phyloP scores from a whole-genome alignment of 2,888 invertebrate species.

The Acrobasis suavella region DNA sequence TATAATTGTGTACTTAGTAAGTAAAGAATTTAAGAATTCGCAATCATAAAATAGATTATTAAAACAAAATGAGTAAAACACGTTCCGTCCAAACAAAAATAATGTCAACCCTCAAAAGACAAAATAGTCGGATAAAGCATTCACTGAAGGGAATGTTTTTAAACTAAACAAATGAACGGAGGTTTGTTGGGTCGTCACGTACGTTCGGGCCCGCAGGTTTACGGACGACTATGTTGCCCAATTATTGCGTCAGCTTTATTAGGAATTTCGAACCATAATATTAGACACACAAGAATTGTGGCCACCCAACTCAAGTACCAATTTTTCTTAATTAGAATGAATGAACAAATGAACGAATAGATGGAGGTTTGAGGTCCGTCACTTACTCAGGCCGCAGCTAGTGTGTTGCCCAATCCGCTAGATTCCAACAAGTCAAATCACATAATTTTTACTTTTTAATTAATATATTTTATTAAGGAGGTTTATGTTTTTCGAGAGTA shows the following conservation, averaged over 20 bases:
- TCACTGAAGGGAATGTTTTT: slow-evolving; percentile 10
- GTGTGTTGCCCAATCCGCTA: no score
- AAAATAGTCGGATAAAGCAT: background rate
- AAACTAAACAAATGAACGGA: slow-evolving; percentile 19
- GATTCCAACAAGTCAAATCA: no score
- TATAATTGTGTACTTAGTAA: no score
- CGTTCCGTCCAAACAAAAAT: background rate
- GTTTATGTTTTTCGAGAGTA: no score
- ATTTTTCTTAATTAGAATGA: no score
- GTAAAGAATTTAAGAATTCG: no score
- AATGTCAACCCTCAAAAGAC: background rate
- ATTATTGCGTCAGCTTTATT: slow-evolving; percentile 49
- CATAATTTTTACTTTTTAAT: no score
- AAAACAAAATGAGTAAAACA: background rate
- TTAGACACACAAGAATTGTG: slow-evolving; percentile 4
- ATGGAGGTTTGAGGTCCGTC: no score
- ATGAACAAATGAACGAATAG: no score
- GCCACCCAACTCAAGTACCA: background rate
- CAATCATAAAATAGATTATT: background rate
- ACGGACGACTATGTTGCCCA: slow-evolving; percentile 44
- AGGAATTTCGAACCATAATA: slow-evolving; percentile 21
- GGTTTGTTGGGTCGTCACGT: slow-evolving; percentile 42
- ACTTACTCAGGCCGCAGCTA: no score
- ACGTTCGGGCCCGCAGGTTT: slow-evolving; percentile 31
- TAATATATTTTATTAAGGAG: no score